A percentile compares a stretch with the other conserved stretches of the same genome.
phyloP scores from a whole-genome alignment of 1,140 invertebrate genomes.

The Drosophila mayri region DNA sequence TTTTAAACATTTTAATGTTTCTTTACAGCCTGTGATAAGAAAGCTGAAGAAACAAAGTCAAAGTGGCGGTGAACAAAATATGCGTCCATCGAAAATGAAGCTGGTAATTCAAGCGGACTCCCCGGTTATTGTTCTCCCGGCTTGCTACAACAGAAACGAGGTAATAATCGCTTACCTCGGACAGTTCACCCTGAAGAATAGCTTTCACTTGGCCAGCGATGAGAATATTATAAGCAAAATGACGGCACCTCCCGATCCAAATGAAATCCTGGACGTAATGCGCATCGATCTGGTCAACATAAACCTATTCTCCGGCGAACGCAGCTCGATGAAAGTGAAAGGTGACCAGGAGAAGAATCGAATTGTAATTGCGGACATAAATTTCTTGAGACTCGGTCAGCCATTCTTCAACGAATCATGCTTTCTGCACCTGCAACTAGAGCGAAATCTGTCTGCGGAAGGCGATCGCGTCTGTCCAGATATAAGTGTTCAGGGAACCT shows the following conservation, averaged over 20 bases:
- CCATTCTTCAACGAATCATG: slow-evolving; percentile 92
- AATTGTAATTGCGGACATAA: slow-evolving; percentile 70
- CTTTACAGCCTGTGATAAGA: slow-evolving; percentile 75
- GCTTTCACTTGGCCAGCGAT: slow-evolving; percentile 88
- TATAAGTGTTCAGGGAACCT: slow-evolving; percentile 92
- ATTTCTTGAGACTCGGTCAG: slow-evolving; percentile 86
- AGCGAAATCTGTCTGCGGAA: slow-evolving; percentile 91
- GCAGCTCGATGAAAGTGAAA: slow-evolving; percentile 55
- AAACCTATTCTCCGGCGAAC: slow-evolving; percentile 91
- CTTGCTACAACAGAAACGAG: slow-evolving; percentile 92
- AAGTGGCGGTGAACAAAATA: slow-evolving; percentile 30
- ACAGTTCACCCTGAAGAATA: slow-evolving; percentile 92
- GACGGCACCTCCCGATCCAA: slow-evolving; percentile 63
- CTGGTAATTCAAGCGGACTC: slow-evolving; percentile 86
- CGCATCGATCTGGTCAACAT: slow-evolving; percentile 92
- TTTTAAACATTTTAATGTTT: background rate
- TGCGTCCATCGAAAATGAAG: slow-evolving; percentile 70
- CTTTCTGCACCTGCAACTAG: slow-evolving; percentile 91
- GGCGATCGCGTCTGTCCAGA: slow-evolving; percentile 89
- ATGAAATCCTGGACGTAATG: slow-evolving; percentile 91
- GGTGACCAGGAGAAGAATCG: slow-evolving; percentile 45
- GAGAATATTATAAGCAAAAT: slow-evolving; percentile 86
- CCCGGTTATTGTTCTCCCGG: slow-evolving; percentile 94
- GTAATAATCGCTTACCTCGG: slow-evolving; percentile 94
- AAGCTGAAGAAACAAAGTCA: slow-evolving; percentile 74